Percentiles rank a stretch among this genome's conserved stretches.
These are phyloP conservation scores for Bhutanitis thaidina DNA, from an alignment of 2,888 invertebrate species.

Conservation along the genomic window DNA sequence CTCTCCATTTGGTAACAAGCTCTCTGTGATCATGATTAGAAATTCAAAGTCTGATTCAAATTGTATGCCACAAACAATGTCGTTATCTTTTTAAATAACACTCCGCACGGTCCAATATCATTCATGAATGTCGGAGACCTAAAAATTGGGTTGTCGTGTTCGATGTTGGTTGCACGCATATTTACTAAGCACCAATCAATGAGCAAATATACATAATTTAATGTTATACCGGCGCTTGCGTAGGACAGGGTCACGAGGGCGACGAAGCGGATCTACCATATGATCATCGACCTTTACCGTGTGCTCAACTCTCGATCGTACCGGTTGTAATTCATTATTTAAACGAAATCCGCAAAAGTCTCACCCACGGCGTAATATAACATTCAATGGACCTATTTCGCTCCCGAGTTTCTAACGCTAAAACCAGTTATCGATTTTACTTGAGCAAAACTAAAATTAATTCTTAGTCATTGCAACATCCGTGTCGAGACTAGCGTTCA, in stretches of 20 bases:
- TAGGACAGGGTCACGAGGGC: slow-evolving; percentile 75
- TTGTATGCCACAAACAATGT: no score
- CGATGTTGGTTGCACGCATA: neutral
- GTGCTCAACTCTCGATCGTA: slow-evolving; percentile 60
- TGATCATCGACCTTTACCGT: slow-evolving; percentile 78
- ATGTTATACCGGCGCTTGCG: slow-evolving; percentile 44
- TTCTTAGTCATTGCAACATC: slow-evolving; percentile 36
- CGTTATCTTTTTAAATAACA: no score
- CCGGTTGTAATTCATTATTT: slow-evolving; percentile 70
- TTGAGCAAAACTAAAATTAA: slow-evolving; percentile 34
- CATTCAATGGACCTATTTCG: slow-evolving; percentile 17
- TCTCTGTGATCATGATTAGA: no score
- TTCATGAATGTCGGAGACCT: no score
- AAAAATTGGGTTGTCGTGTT: no score
- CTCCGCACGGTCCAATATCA: no score
- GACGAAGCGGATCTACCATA: slow-evolving; percentile 76
- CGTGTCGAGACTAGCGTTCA: slow-evolving; percentile 28
- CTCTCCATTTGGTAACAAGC: no score
- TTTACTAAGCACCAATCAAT: slow-evolving; percentile 44
- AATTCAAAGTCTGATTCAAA: no score
- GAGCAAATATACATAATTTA: slow-evolving; percentile 47
- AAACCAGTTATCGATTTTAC: slow-evolving; percentile 32
- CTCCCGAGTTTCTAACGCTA: slow-evolving; percentile 15
- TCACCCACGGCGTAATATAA: slow-evolving; percentile 48
- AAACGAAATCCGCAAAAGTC: slow-evolving; percentile 35